Base-by-base conservation (phyloP, 2,888 invertebrate genomes). In the Chouioia cunea region DNA sequence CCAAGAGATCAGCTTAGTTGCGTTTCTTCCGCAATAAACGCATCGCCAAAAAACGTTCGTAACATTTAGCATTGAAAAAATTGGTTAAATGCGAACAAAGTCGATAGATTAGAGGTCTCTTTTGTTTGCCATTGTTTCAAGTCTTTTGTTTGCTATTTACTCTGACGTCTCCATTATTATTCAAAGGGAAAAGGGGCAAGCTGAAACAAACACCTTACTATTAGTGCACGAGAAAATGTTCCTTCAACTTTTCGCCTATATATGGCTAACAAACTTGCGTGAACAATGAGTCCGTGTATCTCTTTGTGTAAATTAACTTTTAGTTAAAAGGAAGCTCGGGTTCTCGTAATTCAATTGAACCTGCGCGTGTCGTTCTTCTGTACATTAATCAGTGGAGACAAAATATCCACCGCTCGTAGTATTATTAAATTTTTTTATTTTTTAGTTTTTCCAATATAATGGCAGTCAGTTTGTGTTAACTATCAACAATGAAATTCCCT, bases 381-480 rank as follows among this genome's bases (percentile, higher is more conserved):
- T 64, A 64, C 63, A 67, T 6, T 47, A 47, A 52, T 56, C 20
- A 58, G 43, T 22, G 53, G n/a, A 23, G 47, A 62, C 52, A 56
- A 70, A 66, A 63, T 71, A 46, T 16, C 59, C 36, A 65, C 58
- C 47, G 20, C 18, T 54, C 27, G 23, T 22, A 53, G 43, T n/a
- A n/a, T n/a, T n/a, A n/a, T n/a, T n/a, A n/a, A n/a, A n/a, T n/a
- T n/a, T n/a, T 43, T 57, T 64, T 64, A 62, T 27, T 65, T 63
- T 50, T 62, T 53, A 59, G 50, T 54, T 65, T 70, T 69, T 47
- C 18, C 65, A 43, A 68, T 36, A 36, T 60, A 68, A 73, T 68
- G 71, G 70, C 68, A 73, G 73, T 73, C 70, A 53, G 71, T 73
- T 73, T n/a, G n/a, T n/a, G 54, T 73, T 68, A 57, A 48, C 56